Evolutionary conservation across 2,888 invertebrate species (phyloP).

Genomic region (Campaea margaritaria): DNA sequence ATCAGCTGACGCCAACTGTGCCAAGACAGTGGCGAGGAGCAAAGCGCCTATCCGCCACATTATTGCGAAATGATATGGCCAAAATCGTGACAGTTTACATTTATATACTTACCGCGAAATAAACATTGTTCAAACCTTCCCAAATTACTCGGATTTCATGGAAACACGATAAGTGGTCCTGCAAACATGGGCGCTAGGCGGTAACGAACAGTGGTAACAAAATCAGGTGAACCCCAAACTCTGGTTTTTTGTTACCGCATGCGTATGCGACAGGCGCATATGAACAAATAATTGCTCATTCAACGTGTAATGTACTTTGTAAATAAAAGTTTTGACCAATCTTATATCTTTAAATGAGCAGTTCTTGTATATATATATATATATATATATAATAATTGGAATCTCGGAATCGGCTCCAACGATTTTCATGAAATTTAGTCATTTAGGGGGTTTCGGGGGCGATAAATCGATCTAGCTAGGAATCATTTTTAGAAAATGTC

Average conservation of each 20-base stretch:
- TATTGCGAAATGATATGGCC: slow-evolving; percentile 50
- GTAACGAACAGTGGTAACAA: slow-evolving; percentile 38
- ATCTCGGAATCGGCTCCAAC: no score
- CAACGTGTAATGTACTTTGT: no score
- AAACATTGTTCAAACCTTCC: slow-evolving; percentile 47
- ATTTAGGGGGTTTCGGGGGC: no score
- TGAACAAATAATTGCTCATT: no score
- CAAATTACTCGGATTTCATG: slow-evolving; percentile 49
- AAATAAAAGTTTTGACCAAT: no score
- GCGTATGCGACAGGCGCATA: background rate
- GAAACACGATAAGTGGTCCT: slow-evolving; percentile 53
- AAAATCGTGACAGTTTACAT: slow-evolving; percentile 48
- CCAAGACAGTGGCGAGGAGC: slow-evolving; percentile 44
- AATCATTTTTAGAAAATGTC: no score
- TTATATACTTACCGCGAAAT: slow-evolving; percentile 65
- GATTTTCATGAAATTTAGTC: no score
- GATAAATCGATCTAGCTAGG: no score
- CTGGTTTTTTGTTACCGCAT: slow-evolving; percentile 21
- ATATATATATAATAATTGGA: no score
- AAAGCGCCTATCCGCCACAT: slow-evolving; percentile 66
- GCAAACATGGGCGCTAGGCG: slow-evolving; percentile 49
- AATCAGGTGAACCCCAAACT: slow-evolving; percentile 39
- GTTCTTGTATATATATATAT: no score
- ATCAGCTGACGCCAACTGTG: slow-evolving; percentile 47
- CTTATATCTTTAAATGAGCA: no score